phyloP scores from a whole-genome alignment of 2,888 invertebrate genomes.

The Andrena flavipes region DNA sequence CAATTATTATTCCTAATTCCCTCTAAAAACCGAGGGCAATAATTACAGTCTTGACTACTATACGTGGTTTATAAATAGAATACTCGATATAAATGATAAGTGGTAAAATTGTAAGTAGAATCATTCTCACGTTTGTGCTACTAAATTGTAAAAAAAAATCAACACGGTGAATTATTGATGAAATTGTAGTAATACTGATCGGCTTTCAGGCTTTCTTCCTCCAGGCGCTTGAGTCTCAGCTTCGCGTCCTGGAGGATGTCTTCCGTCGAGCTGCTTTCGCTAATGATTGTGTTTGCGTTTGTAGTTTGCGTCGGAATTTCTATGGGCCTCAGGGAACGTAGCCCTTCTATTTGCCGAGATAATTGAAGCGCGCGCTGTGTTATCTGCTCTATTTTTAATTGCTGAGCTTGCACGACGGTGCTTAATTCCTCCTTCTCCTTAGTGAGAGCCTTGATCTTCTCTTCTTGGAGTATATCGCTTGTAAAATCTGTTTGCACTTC shows the following conservation, averaged over 20 bases:
- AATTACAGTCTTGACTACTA: background rate
- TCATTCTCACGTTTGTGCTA: constrained; percentile 3
- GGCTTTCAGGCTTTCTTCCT: constrained; percentile 81
- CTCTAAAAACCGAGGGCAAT: background rate
- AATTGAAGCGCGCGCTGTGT: constrained; percentile 78
- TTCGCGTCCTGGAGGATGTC: constrained; percentile 83
- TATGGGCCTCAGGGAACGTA: constrained; percentile 67
- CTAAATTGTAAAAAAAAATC: background rate
- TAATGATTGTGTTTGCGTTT: constrained; percentile 75
- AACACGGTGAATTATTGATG: constrained; percentile 72
- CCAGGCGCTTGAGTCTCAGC: constrained; percentile 79
- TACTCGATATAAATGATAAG: constrained; percentile 11
- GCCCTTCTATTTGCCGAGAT: constrained; percentile 79
- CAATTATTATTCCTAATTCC: background rate
- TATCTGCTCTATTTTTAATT: constrained; percentile 80
- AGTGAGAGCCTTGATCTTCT: constrained; percentile 70
- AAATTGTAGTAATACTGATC: constrained; percentile 81
- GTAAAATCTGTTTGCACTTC: constrained; percentile 79
- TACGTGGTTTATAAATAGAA: constrained; percentile 7
- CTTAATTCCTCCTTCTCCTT: constrained; percentile 79
- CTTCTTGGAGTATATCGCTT: constrained; percentile 52
- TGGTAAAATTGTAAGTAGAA: background rate
- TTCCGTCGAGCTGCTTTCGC: constrained; percentile 83
- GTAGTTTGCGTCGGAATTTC: constrained; percentile 65
- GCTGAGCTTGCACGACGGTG: constrained; percentile 78